Evolutionary conservation across 64 coral and sea anemone genomes (phyloP), one percentile per base, ranked within the genome.

Genomic region (Cladopsammia gracilis): DNA sequence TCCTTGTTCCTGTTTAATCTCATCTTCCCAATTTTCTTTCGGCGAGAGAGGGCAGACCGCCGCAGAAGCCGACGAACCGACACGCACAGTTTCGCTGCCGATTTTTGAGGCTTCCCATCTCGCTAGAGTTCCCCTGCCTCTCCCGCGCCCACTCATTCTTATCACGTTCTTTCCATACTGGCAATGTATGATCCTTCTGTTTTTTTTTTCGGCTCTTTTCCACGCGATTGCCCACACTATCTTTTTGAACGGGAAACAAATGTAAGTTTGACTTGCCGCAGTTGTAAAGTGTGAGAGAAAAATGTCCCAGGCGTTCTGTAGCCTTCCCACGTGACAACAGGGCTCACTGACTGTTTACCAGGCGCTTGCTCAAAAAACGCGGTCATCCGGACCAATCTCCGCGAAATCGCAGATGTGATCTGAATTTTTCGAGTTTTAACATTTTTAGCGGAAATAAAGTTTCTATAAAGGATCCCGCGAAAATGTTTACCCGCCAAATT

Each of bases 71-170:
- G 52, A 81, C 8, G 91, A 83, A 13, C 83, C 72, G 8, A 85
- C 82, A 65, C 82, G 34, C 25, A 59, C 64, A 67, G 9, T 64
- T 45, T 78, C 83, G 10, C 67, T 45, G 11, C 19, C 50, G n/a
- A 45, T 57, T 60, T 62, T 61, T 9, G 78, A 26, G 20, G 83
- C 44, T 75, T 73, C 73, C 91, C 91, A 93, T 58, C 71, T 73
- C 3, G 67, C 73, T 42, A 93, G 57, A 58, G 69, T 47, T 62
- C 91, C 90, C 67, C 91, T 86, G 10, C 91, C 91, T 51, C 91
- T 79, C 43, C 91, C 91, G 25, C 91, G 91, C 16, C 91, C 91
- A 43, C 43, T 85, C 91, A 93, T 93, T 3, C 18, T 67, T 11
- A 51, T n/a, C 14, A 4, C 6, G 20, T 2, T n/a, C 44, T 23